phyloP scores from a whole-genome alignment of 2,888 invertebrate species.

The Leptinotarsa haldemani region DNA sequence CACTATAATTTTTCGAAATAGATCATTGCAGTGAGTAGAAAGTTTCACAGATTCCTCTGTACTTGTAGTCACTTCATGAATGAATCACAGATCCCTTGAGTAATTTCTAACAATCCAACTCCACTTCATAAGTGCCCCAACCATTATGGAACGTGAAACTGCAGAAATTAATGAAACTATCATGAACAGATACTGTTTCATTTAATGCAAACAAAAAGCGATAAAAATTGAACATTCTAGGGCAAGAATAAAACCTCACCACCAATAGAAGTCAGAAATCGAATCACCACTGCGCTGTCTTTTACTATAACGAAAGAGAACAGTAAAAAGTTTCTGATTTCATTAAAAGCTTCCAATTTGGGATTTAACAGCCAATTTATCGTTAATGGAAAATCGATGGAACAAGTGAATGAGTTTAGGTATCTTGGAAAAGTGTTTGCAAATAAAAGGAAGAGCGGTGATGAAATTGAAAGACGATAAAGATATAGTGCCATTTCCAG shows the following conservation, averaged over 20 bases:
- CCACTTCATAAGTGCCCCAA: no score
- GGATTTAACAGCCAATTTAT: conserved; percentile 15
- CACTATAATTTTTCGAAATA: no score
- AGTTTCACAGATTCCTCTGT: no score
- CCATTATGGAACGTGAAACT: no score
- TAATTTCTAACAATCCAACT: no score
- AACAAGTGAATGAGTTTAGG: conserved; percentile 17
- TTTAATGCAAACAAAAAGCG: no score
- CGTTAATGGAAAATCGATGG: conserved; percentile 15
- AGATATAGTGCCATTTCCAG: not conserved
- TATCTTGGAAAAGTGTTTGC: conserved; percentile 5
- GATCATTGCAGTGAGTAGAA: no score
- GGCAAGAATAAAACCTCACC: not conserved
- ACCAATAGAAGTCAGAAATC: not conserved
- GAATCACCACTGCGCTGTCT: not conserved
- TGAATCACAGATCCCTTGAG: no score
- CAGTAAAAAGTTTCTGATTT: conserved; percentile 16
- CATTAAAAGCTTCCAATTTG: conserved; percentile 16
- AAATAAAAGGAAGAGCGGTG: conserved; percentile 2
- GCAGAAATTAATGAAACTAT: no score
- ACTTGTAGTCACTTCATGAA: no score
- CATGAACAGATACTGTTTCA: no score
- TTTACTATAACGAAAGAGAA: not conserved
- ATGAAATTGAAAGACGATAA: not conserved
- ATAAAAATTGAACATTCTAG: no score